phyloP scores from a whole-genome alignment of 35 echinoderm and acorn worm genomes.

The Diadema setosum region DNA sequence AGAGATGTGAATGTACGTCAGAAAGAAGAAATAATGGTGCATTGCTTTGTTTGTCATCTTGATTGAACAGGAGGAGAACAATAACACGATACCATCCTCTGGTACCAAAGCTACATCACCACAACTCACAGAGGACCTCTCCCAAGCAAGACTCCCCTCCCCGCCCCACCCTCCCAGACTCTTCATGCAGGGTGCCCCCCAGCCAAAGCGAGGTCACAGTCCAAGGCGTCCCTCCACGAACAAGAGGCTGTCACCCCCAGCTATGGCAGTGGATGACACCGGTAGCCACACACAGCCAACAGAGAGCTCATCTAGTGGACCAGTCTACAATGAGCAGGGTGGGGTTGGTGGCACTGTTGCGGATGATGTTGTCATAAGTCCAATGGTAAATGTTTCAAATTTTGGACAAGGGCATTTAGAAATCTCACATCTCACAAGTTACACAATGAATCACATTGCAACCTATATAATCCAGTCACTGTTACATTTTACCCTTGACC shows the following conservation, averaged over 20 bases:
- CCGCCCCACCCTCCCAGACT: not conserved
- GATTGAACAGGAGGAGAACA: not conserved
- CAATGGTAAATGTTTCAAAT: conserved; percentile 2
- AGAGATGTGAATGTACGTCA: no score
- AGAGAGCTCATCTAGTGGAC: not conserved
- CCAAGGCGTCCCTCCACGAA: not conserved
- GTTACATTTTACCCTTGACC: no score
- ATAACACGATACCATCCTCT: not conserved
- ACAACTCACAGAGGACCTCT: not conserved
- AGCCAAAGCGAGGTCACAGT: not conserved
- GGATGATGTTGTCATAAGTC: not conserved
- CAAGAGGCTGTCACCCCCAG: not conserved
- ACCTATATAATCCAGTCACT: no score
- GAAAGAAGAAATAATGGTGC: not conserved
- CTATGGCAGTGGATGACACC: not conserved
- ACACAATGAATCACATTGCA: no score
- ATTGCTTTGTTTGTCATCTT: no score
- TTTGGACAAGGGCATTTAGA: no score
- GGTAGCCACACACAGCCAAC: not conserved
- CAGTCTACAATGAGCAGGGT: not conserved
- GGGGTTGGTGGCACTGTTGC: not conserved
- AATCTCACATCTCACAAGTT: no score
- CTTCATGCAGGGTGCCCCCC: not conserved
- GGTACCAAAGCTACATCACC: not conserved
- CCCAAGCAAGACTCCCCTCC: not conserved